These are phyloP conservation scores for Pyrocoelia pectoralis DNA, from an alignment of 2,888 invertebrate genomes.

Conservation along the genomic window DNA sequence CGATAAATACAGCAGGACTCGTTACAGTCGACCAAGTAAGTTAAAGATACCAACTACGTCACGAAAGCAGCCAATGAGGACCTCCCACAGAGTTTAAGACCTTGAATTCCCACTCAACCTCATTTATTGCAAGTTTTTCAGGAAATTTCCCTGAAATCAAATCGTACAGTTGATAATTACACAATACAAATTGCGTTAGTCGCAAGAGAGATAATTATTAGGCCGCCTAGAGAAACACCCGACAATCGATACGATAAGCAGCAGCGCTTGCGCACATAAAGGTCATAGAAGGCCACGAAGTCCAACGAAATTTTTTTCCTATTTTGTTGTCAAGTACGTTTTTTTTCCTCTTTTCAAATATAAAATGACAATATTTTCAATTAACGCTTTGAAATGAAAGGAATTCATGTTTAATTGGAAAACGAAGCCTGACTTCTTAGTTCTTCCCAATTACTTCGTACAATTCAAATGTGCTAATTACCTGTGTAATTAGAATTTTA, in stretches of 20 bases:
- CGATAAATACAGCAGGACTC: slow-evolving; percentile 34
- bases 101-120: background rate
- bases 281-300: slow-evolving; percentile 39
- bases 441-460: too few species aligned
- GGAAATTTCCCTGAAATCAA: background rate
- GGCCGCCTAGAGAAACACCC: slow-evolving; percentile 42
- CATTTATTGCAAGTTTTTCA: background rate
- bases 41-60: background rate
- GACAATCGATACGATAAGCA: slow-evolving; percentile 45
- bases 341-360: slow-evolving; percentile 7
- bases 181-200: background rate
- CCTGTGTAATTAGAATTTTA: too few species aligned
- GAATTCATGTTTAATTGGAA: too few species aligned
- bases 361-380: too few species aligned
- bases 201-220: slow-evolving; percentile 20
- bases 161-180: too few species aligned
- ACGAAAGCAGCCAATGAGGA: background rate
- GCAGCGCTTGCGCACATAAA: slow-evolving; percentile 37
- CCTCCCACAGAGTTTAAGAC: background rate
- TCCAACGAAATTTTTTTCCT: background rate
- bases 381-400: background rate
- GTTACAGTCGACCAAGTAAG: slow-evolving; percentile 31
- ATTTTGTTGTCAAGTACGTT: slow-evolving; percentile 13
- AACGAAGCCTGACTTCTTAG: too few species aligned
- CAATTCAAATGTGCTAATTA: too few species aligned